Evolutionary conservation across 2,113 vertebrate genomes (phyloP), one percentile per base, ranked within the genome.

Genomic region (Isurus oxyrinchus): DNA sequence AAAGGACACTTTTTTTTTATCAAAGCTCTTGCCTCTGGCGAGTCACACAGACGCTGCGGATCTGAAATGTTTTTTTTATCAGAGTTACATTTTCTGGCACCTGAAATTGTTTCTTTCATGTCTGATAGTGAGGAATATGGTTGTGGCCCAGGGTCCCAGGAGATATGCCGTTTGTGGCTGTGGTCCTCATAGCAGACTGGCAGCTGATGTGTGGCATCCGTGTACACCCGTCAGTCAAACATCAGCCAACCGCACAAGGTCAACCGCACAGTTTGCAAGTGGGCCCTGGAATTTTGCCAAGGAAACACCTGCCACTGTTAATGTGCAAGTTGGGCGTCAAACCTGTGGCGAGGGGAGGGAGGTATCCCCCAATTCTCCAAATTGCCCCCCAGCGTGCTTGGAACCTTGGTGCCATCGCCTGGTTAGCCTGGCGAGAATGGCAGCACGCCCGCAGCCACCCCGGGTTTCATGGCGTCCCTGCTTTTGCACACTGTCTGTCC

Each of bases 21-120:
- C 98, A 99, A 98, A 99, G 98, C 98, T 96, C 63, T 97, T 97
- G 98, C 98, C 98, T 97, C 96, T 0, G 98, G 98, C 97, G 97
- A 98, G 98, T 97, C 98, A 97, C 96, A 97, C 90, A 94, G 90
- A 97, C 97, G 97, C 98, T 97, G 97, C 96, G 98, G 98, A 97
- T 97, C 97, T 95, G 96, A 97, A 98, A 98, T 98, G 98, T 63
- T 90, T 90, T 97, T 98, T 98, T 97, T 97, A 98, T 98, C 97
- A 96, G 97, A 96, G 97, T 97, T 97, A 96, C 97, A 97, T 98
- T 61, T 97, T 93, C 97, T 97, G 97, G 98, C 98, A 98, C 98
- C 98, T 98, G 98, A 98, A 98, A 98, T 98, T 96, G 98, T 98
- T 98, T 98, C 98, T 98, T 98, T 99, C 98, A 98, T 98, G 98